Conservation (phyloP, 2,797 vertebrate genomes). For the Nannoperca obscura region DNA sequence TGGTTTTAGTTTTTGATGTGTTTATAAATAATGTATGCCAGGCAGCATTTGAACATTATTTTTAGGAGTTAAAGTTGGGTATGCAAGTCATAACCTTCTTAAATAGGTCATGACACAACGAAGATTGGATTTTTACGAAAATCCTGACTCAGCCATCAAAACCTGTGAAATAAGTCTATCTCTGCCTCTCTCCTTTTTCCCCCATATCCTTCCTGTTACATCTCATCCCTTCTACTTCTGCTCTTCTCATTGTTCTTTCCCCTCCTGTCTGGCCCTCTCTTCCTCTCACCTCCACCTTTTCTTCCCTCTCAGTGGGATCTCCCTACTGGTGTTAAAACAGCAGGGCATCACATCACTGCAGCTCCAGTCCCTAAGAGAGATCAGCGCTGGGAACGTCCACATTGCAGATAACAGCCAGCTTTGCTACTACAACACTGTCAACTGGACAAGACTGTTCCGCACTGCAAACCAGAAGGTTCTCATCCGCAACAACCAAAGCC, state of each 20-base stretch:
- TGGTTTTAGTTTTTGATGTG: neutral
- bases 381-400: slow-evolving; percentile 97
- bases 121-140: neutral
- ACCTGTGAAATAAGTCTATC: slow-evolving; percentile 12
- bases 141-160: neutral
- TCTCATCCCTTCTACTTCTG: neutral
- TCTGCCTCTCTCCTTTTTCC: neutral
- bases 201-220: neutral
- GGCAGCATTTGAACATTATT: neutral
- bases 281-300: slow-evolving; percentile 33
- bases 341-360: slow-evolving; percentile 95
- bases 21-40: neutral
- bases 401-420: slow-evolving; percentile 96
- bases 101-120: neutral
- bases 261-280: slow-evolving; percentile 32
- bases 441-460: slow-evolving; percentile 95
- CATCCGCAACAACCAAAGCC: slow-evolving; percentile 92
- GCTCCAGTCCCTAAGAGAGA: slow-evolving; percentile 94
- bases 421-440: slow-evolving; percentile 97
- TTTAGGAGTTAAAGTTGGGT: neutral
- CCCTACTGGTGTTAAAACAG: slow-evolving; percentile 96
- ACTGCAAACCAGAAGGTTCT: slow-evolving; percentile 91
- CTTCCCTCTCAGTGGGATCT: slow-evolving; percentile 90
- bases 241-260: neutral
- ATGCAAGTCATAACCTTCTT: neutral